phyloP scores from a whole-genome alignment of 2,113 vertebrate genomes.

The Oncorhynchus keta region DNA sequence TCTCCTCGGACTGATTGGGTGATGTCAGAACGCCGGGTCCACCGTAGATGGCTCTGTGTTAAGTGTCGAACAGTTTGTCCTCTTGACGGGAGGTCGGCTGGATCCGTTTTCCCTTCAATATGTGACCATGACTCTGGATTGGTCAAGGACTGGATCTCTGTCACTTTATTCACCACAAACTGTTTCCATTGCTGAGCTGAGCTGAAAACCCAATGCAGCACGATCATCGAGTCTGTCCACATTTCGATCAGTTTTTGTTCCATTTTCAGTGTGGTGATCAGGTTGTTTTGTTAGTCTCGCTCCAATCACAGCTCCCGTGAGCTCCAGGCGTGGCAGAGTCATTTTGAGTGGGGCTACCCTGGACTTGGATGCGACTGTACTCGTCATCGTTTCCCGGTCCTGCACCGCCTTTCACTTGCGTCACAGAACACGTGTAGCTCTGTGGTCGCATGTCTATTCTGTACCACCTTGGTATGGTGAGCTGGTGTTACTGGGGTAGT shows the following conservation, averaged over 20 bases:
- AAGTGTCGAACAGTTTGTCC: slow-evolving; percentile 24
- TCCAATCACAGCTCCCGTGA: slow-evolving; percentile 35
- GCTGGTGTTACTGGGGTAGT: neutral
- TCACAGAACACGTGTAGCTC: slow-evolving; percentile 25
- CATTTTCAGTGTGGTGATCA: slow-evolving; percentile 21
- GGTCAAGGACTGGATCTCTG: slow-evolving; percentile 27
- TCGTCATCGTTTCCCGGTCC: slow-evolving; percentile 8
- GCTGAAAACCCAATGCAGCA: slow-evolving; percentile 24
- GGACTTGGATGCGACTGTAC: slow-evolving; percentile 34
- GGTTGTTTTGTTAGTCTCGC: slow-evolving; percentile 11
- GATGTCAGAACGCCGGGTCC: slow-evolving; percentile 21
- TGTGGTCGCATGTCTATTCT: neutral
- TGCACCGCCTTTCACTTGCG: slow-evolving; percentile 28
- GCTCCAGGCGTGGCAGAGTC: slow-evolving; percentile 29
- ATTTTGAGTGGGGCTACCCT: slow-evolving; percentile 24
- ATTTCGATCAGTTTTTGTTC: slow-evolving; percentile 12
- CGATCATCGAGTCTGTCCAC: slow-evolving; percentile 47
- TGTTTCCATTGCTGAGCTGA: slow-evolving; percentile 18
- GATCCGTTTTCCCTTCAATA: slow-evolving; percentile 15
- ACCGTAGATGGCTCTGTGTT: slow-evolving; percentile 19
- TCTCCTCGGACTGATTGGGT: neutral
- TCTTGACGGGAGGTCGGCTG: slow-evolving; percentile 25
- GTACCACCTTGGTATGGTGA: too few species aligned
- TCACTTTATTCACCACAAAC: slow-evolving; percentile 34
- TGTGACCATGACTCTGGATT: slow-evolving; percentile 24